Base-by-base conservation (phyloP, 2,888 invertebrate species). In the Conus canariensis region DNA sequence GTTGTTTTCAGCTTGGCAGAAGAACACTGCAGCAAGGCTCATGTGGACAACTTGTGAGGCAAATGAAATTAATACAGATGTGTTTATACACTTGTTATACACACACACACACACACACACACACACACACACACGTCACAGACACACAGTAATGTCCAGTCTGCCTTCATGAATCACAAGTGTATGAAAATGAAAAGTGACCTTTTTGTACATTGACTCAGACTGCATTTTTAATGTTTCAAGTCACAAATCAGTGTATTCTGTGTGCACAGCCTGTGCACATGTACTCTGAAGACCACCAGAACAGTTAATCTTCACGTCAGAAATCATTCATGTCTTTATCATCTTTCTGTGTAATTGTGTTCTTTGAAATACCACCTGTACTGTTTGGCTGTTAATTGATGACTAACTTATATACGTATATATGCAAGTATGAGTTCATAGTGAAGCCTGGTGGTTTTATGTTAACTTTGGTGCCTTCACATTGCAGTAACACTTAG, bases 361-460 rank as follows among this genome's bases (percentile, higher is more conserved):
- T 64, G 64, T 64, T 64, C 64, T 64, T 10, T 10, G 16, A 64
- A 64, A 16, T 16, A 64, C 64, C 64, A 64, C 64, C 64, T 14
- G 64, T 64, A 64, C 64, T 64, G 5, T 64, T 64, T 64, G 64
- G 12, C 64, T 64, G 64, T 64, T 64, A 64, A 70, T 19, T 16
- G 70, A 70, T 22, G 8, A 22, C 70, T 70, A 70, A 22, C 70
- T 7, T 70, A 22, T 45, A 45, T 45, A 45, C 45, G 45, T 45
- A 45, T 45, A 30, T 80, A 22, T 80, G 30, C 77, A 30, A 80
- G 45, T 80, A 9, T 80, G 77, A 80, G 12, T 14, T 80, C 30
- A 80, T 12, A 14, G 45, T 30, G 77, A 80, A 80, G 77, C 77
- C 77, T 80, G 77, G 77, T 80, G 77, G 77, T 30, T 80, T 80